These are phyloP conservation scores for Eciton burchellii DNA, from an alignment of 1,140 invertebrate genomes.

Conservation along the genomic window DNA sequence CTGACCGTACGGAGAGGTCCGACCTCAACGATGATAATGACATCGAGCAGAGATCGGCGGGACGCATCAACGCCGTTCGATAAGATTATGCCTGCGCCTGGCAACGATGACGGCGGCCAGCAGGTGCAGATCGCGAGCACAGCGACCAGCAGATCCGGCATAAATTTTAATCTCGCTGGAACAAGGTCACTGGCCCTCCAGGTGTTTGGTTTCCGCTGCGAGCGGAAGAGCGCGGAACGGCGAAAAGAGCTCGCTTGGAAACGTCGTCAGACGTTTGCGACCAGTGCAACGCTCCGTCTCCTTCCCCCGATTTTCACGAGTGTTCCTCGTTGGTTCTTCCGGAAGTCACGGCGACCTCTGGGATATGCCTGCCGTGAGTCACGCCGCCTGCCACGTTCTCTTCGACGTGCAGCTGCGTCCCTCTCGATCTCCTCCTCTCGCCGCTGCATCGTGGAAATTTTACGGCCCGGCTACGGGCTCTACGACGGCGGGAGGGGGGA, in stretches of 20 bases:
- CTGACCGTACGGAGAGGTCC: too few relatives aligned
- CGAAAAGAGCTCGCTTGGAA: too few relatives aligned
- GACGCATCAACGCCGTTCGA: slow-evolving; percentile 64
- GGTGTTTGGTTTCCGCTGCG: slow-evolving; percentile 60
- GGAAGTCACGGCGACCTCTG: slow-evolving; percentile 53
- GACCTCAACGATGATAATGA: slow-evolving; percentile 65
- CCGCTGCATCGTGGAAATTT: slow-evolving; percentile 67
- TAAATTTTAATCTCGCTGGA: slow-evolving; percentile 63
- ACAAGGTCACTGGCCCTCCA: slow-evolving; percentile 65
- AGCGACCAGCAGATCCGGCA: slow-evolving; percentile 27
- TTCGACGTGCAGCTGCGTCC: background rate
- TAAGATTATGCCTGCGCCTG: slow-evolving; percentile 55
- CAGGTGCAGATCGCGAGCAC: slow-evolving; percentile 58
- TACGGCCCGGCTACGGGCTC: slow-evolving; percentile 20
- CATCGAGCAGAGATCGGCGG: slow-evolving; percentile 56
- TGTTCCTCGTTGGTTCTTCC: slow-evolving; percentile 18
- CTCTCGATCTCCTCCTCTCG: slow-evolving; percentile 52
- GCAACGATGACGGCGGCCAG: slow-evolving; percentile 19
- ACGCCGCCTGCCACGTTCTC: slow-evolving; percentile 62
- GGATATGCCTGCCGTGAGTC: slow-evolving; percentile 69
- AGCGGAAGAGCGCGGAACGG: slow-evolving; percentile 57
- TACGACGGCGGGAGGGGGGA: background rate
- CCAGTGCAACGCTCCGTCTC: too few relatives aligned
- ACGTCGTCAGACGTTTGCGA: too few relatives aligned
- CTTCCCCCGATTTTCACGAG: slow-evolving; percentile 3